A percentile compares a stretch with the other conserved stretches of the same genome.
phyloP scores from a whole-genome alignment of 2,888 invertebrate species.

The Cheilosia urbana region DNA sequence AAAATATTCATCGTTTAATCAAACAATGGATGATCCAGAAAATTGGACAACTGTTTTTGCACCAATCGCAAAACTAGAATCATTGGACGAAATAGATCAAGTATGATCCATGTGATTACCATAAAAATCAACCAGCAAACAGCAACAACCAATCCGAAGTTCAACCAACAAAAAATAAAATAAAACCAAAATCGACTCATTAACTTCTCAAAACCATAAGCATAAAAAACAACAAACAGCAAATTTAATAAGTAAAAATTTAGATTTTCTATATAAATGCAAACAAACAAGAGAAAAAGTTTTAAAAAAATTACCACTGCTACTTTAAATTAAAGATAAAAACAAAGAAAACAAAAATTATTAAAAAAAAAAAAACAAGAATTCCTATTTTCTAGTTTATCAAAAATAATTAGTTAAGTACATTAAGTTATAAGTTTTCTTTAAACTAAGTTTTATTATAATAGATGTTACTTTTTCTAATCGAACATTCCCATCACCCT shows the following conservation, averaged over 20 bases:
- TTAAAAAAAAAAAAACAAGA: conserved; percentile 39
- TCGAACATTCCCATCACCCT: conserved; percentile 61
- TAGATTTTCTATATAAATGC: conserved; percentile 75
- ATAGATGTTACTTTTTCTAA: conserved; percentile 6
- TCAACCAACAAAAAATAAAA: conserved; percentile 38
- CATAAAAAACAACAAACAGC: conserved; percentile 41
- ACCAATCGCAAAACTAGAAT: conserved; percentile 88
- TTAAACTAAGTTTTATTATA: conserved; percentile 15
- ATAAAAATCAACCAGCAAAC: conserved; percentile 72
- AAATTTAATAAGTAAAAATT: conserved; percentile 40
- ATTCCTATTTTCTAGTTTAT: conserved; percentile 69
- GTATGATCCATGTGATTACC: conserved; percentile 78
- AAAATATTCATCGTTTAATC: conserved; percentile 80
- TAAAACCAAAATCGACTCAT: conserved; percentile 52
- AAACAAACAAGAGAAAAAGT: conserved; percentile 46
- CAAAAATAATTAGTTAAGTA: conserved; percentile 40
- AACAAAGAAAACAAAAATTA: conserved; percentile 14
- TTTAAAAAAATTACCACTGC: conserved; percentile 50
- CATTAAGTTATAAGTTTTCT: conserved; percentile 33
- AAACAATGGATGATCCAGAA: conserved; percentile 79
- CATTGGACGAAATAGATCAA: conserved; percentile 87
- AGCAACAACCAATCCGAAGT: conserved; percentile 61
- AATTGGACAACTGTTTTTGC: conserved; percentile 83
- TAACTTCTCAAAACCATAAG: conserved; percentile 63
- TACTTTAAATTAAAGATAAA: conserved; percentile 69